Conservation (phyloP, 2,113 vertebrate species). For the Anser brachyrhynchus region DNA sequence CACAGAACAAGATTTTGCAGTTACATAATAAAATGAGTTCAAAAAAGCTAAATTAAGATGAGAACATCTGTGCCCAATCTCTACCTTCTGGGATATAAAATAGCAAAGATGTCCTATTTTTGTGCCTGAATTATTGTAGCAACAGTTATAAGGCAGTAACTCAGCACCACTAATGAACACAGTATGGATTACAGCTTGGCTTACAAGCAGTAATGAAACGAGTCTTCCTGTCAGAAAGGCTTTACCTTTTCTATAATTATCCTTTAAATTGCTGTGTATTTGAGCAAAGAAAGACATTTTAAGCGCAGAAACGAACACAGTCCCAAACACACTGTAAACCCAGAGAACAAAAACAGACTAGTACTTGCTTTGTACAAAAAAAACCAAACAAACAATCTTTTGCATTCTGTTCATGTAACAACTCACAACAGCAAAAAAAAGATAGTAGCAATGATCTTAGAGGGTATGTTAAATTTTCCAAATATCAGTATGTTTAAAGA, state of each 20-base stretch:
- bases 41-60: slow-evolving; percentile 17
- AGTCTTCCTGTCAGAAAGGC: neutral
- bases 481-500: neutral
- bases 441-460: neutral
- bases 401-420: neutral
- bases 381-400: neutral
- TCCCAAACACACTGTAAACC: neutral
- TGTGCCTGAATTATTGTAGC: neutral
- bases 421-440: neutral
- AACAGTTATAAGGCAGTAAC: neutral
- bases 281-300: neutral
- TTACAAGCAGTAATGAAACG: neutral
- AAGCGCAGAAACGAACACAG: neutral
- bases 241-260: neutral
- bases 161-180: neutral
- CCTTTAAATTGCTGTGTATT: neutral
- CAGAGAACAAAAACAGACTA: neutral
- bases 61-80: slow-evolving; percentile 12
- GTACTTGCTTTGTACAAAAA: neutral
- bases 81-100: neutral
- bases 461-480: neutral
- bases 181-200: neutral
- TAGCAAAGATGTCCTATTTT: slow-evolving; percentile 15
- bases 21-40: neutral
- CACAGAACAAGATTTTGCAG: slow-evolving; percentile 9